Evolutionary conservation across 2,113 vertebrate genomes (phyloP).

Genomic region (Sceloporus undulatus): DNA sequence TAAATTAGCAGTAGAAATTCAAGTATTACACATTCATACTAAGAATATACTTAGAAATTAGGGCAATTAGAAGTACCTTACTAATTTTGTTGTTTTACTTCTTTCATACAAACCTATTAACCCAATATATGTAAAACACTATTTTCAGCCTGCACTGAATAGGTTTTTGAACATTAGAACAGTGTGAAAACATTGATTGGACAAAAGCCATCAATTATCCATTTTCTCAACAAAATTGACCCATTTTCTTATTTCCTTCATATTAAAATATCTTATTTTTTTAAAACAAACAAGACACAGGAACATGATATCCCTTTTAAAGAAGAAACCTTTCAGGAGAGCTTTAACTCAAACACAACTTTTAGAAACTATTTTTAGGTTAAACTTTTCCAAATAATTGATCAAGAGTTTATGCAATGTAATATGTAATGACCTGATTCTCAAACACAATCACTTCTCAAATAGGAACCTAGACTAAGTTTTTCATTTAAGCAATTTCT

Average conservation of each 20-base stretch:
- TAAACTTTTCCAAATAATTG: background rate
- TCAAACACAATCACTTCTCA: background rate
- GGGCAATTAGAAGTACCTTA: background rate
- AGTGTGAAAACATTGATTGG: background rate
- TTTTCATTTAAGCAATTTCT: background rate
- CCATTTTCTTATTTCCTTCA: background rate
- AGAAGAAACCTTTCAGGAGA: background rate
- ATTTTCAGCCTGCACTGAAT: constrained; percentile 7
- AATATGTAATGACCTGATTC: background rate
- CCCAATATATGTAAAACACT: background rate
- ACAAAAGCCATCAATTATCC: background rate
- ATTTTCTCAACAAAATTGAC: background rate
- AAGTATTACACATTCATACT: background rate
- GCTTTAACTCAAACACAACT: background rate
- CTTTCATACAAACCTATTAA: background rate
- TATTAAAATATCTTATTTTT: background rate
- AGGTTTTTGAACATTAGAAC: background rate
- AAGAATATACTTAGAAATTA: background rate
- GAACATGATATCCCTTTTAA: background rate
- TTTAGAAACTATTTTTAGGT: background rate
- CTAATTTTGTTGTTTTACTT: background rate
- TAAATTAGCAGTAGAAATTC: too few relatives aligned
- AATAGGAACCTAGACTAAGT: background rate
- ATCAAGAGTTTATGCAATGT: background rate
- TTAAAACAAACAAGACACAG: background rate